A percentile compares a stretch with the other conserved stretches of the same genome.
Evolutionary conservation across 2,113 vertebrate species (phyloP).

Genomic region (Bufo bufo): DNA sequence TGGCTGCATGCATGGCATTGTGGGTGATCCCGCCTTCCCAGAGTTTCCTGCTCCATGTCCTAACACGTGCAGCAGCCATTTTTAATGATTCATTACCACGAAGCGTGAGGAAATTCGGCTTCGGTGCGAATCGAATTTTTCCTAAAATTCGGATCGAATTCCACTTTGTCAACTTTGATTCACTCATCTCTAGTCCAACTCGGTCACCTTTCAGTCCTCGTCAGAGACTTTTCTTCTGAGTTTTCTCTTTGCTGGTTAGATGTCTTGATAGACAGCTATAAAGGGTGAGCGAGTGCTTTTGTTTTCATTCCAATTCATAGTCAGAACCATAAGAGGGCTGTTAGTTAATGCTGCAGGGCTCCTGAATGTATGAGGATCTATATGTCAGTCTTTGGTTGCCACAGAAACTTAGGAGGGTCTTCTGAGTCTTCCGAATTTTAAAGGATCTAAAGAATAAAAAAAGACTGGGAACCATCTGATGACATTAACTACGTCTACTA

Average conservation of each 20-base stretch:
- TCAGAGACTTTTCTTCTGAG: not conserved
- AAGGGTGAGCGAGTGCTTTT: not conserved
- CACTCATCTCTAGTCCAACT: not conserved
- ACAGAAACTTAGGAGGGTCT: not conserved
- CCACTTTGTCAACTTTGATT: too few relatives aligned
- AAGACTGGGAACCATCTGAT: not conserved
- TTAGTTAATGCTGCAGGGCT: conserved; percentile 10
- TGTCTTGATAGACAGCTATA: not conserved
- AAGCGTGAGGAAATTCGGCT: too few relatives aligned
- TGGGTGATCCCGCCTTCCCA: too few relatives aligned
- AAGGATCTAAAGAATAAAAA: not conserved
- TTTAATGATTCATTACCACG: too few relatives aligned
- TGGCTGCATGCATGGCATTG: too few relatives aligned
- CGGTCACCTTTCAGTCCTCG: not conserved
- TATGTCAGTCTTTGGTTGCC: not conserved
- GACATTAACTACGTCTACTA: not conserved
- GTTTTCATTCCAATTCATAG: conserved; percentile 4
- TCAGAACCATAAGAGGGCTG: conserved; percentile 15
- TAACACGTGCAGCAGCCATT: too few relatives aligned
- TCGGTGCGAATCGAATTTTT: too few relatives aligned
- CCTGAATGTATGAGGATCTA: not conserved
- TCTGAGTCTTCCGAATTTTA: not conserved
- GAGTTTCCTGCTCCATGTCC: too few relatives aligned
- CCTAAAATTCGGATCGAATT: too few relatives aligned
- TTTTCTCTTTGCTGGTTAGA: not conserved